These are phyloP conservation scores for Epinotia ramella DNA, from an alignment of 2,888 invertebrate species.

Conservation along the genomic window DNA sequence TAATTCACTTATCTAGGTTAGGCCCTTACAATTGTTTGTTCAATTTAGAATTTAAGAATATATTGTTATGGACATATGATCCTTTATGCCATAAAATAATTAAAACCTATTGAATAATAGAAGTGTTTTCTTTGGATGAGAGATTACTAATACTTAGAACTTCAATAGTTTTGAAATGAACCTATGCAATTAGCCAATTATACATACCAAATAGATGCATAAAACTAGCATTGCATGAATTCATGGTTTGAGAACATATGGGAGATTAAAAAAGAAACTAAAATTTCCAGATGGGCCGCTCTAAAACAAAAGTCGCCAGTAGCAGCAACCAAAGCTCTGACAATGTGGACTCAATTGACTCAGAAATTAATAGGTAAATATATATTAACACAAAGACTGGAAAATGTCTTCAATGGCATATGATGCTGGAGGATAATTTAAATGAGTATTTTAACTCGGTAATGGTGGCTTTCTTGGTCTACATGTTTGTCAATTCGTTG, in stretches of 20 bases:
- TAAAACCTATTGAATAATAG: slow-evolving; percentile 50
- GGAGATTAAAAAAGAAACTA: slow-evolving; percentile 32
- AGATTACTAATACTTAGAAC: background rate
- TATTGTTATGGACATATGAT: slow-evolving; percentile 43
- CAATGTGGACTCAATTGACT: slow-evolving; percentile 71
- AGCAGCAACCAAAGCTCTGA: slow-evolving; percentile 77
- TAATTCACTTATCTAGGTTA: background rate
- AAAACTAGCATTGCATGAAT: slow-evolving; percentile 32
- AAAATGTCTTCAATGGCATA: background rate
- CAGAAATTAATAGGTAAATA: slow-evolving; percentile 82
- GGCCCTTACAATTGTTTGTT: slow-evolving; percentile 18
- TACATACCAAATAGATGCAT: background rate
- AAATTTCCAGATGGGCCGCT: slow-evolving; percentile 75
- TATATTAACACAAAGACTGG: slow-evolving; percentile 43
- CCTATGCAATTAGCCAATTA: background rate
- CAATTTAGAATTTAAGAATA: slow-evolving; percentile 24
- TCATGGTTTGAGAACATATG: slow-evolving; percentile 29
- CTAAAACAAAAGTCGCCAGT: slow-evolving; percentile 73
- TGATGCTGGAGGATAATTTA: slow-evolving; percentile 10
- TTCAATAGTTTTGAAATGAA: background rate
- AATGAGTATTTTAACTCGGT: background rate
- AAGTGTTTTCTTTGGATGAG: slow-evolving; percentile 52
- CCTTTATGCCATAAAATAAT: slow-evolving; percentile 35
- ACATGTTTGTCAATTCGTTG: background rate
- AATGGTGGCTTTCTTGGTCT: background rate